Evolutionary conservation across 1,140 invertebrate species (phyloP), one percentile per base, ranked within the genome.

Genomic region (Adelges cooleyi): DNA sequence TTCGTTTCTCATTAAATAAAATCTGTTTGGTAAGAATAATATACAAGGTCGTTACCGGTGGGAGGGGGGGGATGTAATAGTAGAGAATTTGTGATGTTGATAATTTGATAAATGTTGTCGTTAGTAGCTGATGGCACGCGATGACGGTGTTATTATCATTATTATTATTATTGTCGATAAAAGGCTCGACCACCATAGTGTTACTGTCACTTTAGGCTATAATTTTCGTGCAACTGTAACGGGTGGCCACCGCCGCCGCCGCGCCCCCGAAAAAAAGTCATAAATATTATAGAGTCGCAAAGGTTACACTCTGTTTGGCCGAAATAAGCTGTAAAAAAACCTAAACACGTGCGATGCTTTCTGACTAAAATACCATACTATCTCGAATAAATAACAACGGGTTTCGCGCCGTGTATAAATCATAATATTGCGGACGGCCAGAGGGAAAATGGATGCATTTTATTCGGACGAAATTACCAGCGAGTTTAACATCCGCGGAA

Each of bases 321-420:
- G 27, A 59, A 59, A 59, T 59, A 46, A 59, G 54, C 40, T 10
- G 54, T 59, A 59, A 46, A 59, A 33, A 59, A 59, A 42, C 54
- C 54, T 13, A 44, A 44, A 59, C 54, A 59, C 54, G 54, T 59
- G 38, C 54, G 23, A 0, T 38, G 11, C 17, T 38, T 38, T 13
- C 38, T 22, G 53, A 25, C 54, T 29, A 11, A 59, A 59, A 59
- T 59, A 59, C 23, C 54, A 44, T 42, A 59, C 44, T 59, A 59
- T 59, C 40, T 27, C 38, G 38, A 59, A 59, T 44, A 59, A 59
- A 59, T 59, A 59, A 59, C 40, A 59, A 38, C 2, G 36, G 36
- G 33, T 54, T 54, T 54, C 15, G 52, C 15, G 33, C 11, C 23
- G 23, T 44, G 23, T 59, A 59, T 59, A 59, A 59, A 59, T 59